Base-by-base conservation (phyloP, 1,140 invertebrate genomes). In the Leptopilina boulardi region DNA sequence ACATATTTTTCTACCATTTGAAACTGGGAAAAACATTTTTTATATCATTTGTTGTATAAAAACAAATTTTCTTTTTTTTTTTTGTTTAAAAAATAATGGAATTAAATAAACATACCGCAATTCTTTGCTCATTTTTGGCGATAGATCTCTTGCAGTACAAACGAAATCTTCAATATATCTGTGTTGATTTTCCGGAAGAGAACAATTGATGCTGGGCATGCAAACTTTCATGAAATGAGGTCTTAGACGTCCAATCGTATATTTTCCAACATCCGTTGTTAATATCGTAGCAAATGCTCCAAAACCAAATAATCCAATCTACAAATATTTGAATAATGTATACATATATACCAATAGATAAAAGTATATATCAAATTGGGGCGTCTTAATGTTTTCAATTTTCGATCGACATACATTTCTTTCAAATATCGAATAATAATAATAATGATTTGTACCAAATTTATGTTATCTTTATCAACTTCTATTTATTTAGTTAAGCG, bases 211-310 rank as follows among this genome's bases (percentile, higher is more conserved):
- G 51, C 92, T 87, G 0, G 95, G 95, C 38, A 91, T 85, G 82
- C 95, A 96, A 15, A 96, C 92, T 81, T 92, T 92, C 79, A 98
- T 93, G 90, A 99, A 99, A 91, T 99, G 97, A 9, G 98, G 98
- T 81, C 98, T 91, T 74, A 99, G 91, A 70, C 98, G 92, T 30
- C 98, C 98, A 77, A 99, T 95, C 1, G 95, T 95, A 84, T 98
- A 98, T 90, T 99, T 99, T 23, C 95, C 96, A 81, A 98, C 94
- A 85, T 98, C 97, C 4, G 97, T 98, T 8, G 94, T 94, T 15
- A 97, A 89, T 88, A 97, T 95, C 70, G 95, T 96, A 77, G 94
- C 93, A 1, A 94, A 94, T n/a, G 95, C 95, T 0, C 97, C 97
- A 88, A 98, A 98, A 38, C 94, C 93, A 85, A 98, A 98, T 0